Evolutionary conservation across 1,140 invertebrate species (phyloP).

Genomic region (Hylaeus volcanicus): DNA sequence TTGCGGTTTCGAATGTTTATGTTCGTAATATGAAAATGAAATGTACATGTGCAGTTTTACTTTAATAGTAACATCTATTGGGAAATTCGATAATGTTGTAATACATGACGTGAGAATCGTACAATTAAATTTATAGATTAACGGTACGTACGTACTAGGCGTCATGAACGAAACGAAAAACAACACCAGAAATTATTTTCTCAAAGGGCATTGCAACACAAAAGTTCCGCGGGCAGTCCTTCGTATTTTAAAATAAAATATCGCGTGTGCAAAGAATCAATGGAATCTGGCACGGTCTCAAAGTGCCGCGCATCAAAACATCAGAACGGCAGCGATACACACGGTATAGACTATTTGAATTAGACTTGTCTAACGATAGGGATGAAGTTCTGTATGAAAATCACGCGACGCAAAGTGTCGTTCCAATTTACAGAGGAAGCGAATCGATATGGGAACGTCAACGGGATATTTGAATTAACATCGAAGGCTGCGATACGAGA

Average conservation of each 20-base stretch:
- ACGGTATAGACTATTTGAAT: constrained; percentile 11
- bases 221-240: constrained; percentile 6
- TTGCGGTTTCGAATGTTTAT: neutral
- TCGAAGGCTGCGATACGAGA: neutral
- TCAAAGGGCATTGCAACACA: constrained; percentile 46
- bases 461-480: neutral
- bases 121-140: neutral
- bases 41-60: neutral
- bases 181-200: neutral
- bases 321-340: constrained; percentile 2
- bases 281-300: constrained; percentile 51
- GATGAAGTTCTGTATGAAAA: neutral
- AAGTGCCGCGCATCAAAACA: constrained; percentile 36
- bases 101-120: neutral
- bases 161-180: neutral
- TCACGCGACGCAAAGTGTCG: no score
- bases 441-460: neutral
- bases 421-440: neutral
- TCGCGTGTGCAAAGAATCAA: constrained; percentile 14
- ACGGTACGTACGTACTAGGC: neutral
- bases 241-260: constrained; percentile 58
- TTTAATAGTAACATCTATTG: neutral
- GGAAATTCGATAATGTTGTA: neutral
- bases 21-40: neutral
- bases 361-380: neutral